Evolutionary conservation across 2,888 invertebrate genomes (phyloP).

Genomic region (Acholoe squamosa): DNA sequence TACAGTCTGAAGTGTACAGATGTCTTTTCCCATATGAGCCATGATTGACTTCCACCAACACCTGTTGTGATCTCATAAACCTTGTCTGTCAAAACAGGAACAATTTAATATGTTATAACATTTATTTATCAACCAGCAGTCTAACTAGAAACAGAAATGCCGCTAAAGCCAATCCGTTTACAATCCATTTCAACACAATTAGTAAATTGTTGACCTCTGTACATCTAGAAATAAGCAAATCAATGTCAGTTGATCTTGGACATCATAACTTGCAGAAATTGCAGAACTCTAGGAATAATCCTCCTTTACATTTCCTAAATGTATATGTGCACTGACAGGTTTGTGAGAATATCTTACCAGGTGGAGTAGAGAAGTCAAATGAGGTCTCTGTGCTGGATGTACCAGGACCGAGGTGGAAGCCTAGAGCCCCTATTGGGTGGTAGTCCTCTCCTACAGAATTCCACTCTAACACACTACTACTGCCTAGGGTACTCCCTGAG

Average conservation of each 20-base stretch:
- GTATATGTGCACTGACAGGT: too few relatives aligned
- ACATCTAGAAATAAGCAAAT: too few relatives aligned
- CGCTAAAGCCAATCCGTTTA: too few relatives aligned
- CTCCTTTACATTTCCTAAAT: too few relatives aligned
- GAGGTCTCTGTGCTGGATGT: neutral
- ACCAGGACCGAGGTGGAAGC: neutral
- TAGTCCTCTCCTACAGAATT: neutral
- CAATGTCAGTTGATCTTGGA: too few relatives aligned
- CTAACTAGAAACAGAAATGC: too few relatives aligned
- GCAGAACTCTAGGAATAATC: too few relatives aligned
- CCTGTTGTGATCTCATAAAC: neutral
- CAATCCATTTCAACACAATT: too few relatives aligned
- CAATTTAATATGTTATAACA: too few relatives aligned
- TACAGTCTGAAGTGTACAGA: neutral
- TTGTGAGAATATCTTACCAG: neutral
- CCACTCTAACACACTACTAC: neutral
- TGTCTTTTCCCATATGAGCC: neutral
- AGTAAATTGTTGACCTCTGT: too few relatives aligned
- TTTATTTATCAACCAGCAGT: too few relatives aligned
- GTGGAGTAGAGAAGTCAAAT: neutral
- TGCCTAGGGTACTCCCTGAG: neutral
- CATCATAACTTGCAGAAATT: too few relatives aligned
- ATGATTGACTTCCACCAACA: neutral
- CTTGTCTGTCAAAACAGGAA: neutral
- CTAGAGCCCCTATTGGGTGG: constrained; percentile 24